Conservation (phyloP, 2,888 invertebrate species). For the Andrena camellia region DNA sequence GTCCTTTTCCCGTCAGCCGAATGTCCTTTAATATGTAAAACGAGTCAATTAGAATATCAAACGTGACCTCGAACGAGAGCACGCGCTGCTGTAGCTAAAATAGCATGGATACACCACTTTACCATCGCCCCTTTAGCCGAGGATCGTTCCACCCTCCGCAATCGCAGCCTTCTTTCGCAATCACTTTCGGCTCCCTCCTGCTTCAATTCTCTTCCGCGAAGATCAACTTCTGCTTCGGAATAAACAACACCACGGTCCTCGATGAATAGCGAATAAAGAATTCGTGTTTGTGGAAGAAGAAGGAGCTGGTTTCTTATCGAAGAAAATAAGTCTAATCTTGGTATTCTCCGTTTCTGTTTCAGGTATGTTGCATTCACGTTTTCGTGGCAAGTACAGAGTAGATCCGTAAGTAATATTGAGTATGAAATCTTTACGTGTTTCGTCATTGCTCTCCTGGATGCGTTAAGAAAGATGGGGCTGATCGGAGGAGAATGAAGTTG, state of each 20-base stretch:
- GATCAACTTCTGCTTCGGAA: neutral
- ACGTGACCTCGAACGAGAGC: slow-evolving; percentile 75
- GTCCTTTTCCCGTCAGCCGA: slow-evolving; percentile 71
- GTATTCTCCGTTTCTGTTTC: slow-evolving; percentile 26
- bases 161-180: slow-evolving; percentile 57
- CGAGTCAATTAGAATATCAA: slow-evolving; percentile 81
- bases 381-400: neutral
- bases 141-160: slow-evolving; percentile 20
- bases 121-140: slow-evolving; percentile 11
- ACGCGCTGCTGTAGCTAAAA: slow-evolving; percentile 66
- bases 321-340: neutral
- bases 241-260: neutral
- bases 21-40: slow-evolving; percentile 79
- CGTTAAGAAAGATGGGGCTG: neutral
- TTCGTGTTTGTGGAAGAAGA: neutral
- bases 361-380: slow-evolving; percentile 33
- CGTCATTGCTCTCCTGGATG: neutral
- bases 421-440: slow-evolving; percentile 1
- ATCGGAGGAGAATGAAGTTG: slow-evolving; percentile 55
- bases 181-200: slow-evolving; percentile 39
- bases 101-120: slow-evolving; percentile 52
- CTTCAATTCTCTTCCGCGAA: neutral
- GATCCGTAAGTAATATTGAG: neutral
- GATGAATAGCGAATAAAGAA: neutral
- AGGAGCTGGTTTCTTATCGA: neutral